Evolutionary conservation across 2,888 invertebrate species (phyloP), one percentile per base, ranked within the genome.

Genomic region (Oxystoma pomonae): DNA sequence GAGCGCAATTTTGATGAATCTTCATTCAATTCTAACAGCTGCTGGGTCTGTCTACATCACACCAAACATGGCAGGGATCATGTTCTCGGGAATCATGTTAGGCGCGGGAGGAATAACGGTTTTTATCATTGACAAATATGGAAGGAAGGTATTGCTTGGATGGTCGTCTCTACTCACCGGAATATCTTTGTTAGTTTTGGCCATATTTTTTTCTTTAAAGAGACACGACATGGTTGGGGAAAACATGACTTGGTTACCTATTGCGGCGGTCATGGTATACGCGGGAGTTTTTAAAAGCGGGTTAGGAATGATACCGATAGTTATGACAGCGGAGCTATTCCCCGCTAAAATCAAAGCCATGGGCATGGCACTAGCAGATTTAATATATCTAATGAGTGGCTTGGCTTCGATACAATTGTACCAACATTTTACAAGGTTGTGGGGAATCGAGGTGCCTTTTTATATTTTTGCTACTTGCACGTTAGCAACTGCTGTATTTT

Each of bases 1-100:
- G 21, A 77, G 77, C 62, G 79, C 79, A 2, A 77, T 80, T 68
- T 61, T 79, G 22, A 79, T 80, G 79, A 80, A 80, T 64, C 67
- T 80, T 50, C 79, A 79, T 66, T 71, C 71, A 20, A 79, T 80
- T 53, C 67, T 70, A 51, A 20, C 67, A 12, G 74, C 74, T 22
- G 78, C 78, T 0, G 73, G 75, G 2, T 75, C 76, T 2, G 73
- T 73, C 18, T 73, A 78, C 57, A 66, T 73, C 2, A 68, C 74
- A 7, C 70, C 76, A 0, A 61, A 69, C 20, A 55, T 65, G 12
- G 64, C 77, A 1, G 77, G 76, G 1, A 79, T 79, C 49, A 67
- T 79, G 2, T 78, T 78, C 63, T 71, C 77, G 0, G 71, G 72
- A 1, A 65, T 77, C 9, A 78, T 79, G 78, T 67, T 79, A 21